Evolutionary conservation across 2,797 vertebrate species (phyloP).

Genomic region (Ispidina lecontei): DNA sequence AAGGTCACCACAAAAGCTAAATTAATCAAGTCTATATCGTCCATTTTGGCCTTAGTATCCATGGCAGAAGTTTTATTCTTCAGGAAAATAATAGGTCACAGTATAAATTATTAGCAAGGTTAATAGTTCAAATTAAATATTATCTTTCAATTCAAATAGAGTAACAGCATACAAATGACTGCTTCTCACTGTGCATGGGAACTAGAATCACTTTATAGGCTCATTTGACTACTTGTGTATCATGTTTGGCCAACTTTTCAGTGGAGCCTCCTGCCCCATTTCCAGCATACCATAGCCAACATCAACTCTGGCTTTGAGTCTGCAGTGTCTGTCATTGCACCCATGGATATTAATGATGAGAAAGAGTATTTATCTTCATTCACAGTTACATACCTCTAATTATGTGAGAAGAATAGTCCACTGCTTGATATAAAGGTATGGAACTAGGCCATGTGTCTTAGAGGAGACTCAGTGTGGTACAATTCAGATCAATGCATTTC

Average conservation of each 20-base stretch:
- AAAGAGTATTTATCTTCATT: neutral
- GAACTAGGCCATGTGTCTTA: conserved; percentile 8
- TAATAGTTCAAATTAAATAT: conserved; percentile 45
- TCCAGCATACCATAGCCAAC: neutral
- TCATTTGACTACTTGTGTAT: conserved; percentile 42
- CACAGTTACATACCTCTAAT: neutral
- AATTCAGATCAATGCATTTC: rapidly evolving
- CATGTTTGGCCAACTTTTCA: neutral
- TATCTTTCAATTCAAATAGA: conserved; percentile 21
- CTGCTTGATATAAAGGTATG: neutral
- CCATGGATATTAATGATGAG: neutral
- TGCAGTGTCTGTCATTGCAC: neutral
- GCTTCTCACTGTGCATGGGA: conserved; percentile 18
- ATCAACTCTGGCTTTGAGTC: neutral
- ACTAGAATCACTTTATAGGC: neutral
- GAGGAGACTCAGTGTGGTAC: neutral
- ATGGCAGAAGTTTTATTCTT: neutral
- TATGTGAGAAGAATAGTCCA: neutral
- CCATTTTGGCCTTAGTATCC: neutral
- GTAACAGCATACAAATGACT: conserved; percentile 1
- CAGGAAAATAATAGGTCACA: neutral
- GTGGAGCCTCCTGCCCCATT: neutral
- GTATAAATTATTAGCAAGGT: conserved; percentile 20
- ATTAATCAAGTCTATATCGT: neutral
- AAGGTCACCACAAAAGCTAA: neutral